Percentiles rank a stretch among this genome's conserved stretches.
Evolutionary conservation across 2,888 invertebrate genomes (phyloP).

Genomic region (Perithous albicinctus): DNA sequence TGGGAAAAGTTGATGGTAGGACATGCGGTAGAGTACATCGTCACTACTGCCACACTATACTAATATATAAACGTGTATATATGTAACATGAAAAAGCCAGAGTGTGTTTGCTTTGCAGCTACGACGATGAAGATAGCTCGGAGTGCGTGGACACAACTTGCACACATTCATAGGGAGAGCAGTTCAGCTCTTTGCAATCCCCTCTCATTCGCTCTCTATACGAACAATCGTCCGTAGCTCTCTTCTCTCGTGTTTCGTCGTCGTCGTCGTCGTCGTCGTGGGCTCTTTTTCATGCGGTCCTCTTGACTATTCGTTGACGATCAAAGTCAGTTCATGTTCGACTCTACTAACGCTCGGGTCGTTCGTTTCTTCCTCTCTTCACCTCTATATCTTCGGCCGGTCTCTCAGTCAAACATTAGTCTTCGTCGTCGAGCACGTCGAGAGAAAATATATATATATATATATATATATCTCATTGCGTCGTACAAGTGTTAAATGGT

Average conservation of each 20-base stretch:
- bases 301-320: conserved; percentile 49
- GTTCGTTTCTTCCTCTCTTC: conserved; percentile 7
- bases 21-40: neutral
- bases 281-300: conserved; percentile 53
- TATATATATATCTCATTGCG: neutral
- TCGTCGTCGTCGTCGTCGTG: conserved; percentile 40
- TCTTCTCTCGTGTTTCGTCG: conserved; percentile 22
- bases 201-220: conserved; percentile 29
- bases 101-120: conserved; percentile 33
- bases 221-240: conserved; percentile 18
- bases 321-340: conserved; percentile 58
- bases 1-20: conserved; percentile 7
- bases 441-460: neutral
- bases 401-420: neutral
- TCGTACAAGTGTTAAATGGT: conserved; percentile 57
- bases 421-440: neutral
- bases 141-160: neutral
- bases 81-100: neutral
- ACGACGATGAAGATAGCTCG: conserved; percentile 36
- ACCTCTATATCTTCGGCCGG: conserved; percentile 21
- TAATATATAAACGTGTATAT: neutral
- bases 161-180: conserved; percentile 9
- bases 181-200: conserved; percentile 17
- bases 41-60: neutral
- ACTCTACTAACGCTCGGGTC: conserved; percentile 51